These are phyloP conservation scores for Eulimnadia texana DNA, from an alignment of 1,140 invertebrate genomes.

Conservation along the genomic window DNA sequence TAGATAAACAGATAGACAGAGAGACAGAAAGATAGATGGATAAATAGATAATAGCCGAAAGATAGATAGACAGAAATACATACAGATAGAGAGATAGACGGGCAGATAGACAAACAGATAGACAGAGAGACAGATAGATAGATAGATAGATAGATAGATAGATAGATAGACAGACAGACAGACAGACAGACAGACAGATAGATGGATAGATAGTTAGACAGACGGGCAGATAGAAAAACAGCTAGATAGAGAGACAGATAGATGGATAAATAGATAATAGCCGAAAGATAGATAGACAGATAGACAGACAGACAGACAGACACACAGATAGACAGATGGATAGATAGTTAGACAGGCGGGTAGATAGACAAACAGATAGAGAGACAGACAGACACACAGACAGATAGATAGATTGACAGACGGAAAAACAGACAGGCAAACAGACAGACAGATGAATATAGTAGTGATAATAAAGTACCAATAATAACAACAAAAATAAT, in stretches of 20 bases:
- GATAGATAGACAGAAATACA: neutral
- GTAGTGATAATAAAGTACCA: too few species aligned
- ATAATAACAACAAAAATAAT: too few species aligned
- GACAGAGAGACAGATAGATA: neutral
- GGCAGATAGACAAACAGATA: neutral
- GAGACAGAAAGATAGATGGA: neutral
- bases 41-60: neutral
- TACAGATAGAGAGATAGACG: neutral
- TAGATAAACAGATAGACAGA: neutral
- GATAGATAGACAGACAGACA: neutral
- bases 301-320: neutral
- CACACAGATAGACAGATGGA: neutral
- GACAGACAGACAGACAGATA: neutral
- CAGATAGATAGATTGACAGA: neutral
- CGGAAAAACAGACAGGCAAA: neutral
- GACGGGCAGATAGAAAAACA: neutral
- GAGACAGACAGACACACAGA: neutral
- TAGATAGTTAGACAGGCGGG: neutral
- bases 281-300: neutral
- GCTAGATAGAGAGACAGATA: neutral
- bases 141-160: conserved; percentile 2
- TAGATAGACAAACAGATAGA: neutral
- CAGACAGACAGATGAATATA: neutral
- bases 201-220: neutral
- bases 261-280: neutral